Evolutionary conservation across 1,140 invertebrate genomes (phyloP).

Genomic region (Drosophila triauraria): DNA sequence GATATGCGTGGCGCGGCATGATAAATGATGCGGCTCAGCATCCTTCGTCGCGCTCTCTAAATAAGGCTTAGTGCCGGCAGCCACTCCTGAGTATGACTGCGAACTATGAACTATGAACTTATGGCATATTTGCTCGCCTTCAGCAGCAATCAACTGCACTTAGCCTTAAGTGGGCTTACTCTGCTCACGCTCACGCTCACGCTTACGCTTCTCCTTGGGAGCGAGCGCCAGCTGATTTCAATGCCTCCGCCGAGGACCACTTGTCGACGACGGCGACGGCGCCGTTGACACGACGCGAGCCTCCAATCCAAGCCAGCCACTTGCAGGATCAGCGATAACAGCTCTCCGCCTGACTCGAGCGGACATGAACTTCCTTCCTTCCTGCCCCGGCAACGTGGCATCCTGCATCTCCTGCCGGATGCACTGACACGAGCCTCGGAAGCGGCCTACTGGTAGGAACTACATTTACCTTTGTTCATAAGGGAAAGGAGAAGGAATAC

Average conservation of each 20-base stretch:
- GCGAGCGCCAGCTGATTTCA: slow-evolving; percentile 41
- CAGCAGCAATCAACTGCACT: slow-evolving; percentile 67
- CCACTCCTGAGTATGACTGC: slow-evolving; percentile 12
- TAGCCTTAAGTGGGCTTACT: slow-evolving; percentile 52
- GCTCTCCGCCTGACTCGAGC: slow-evolving; percentile 1
- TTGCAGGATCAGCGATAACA: slow-evolving; percentile 50
- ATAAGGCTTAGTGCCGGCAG: slow-evolving; percentile 53
- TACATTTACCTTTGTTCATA: neutral
- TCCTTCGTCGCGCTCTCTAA: slow-evolving; percentile 30
- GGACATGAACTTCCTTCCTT: slow-evolving; percentile 39
- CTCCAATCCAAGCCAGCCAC: slow-evolving; percentile 35
- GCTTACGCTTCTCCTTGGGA: slow-evolving; percentile 2
- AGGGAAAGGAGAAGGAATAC: neutral
- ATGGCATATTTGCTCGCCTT: slow-evolving; percentile 55
- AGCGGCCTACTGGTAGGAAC: slow-evolving; percentile 4
- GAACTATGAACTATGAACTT: slow-evolving; percentile 56
- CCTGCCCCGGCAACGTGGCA: slow-evolving; percentile 2
- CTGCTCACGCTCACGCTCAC: neutral
- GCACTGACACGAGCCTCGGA: slow-evolving; percentile 25
- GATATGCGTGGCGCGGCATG: slow-evolving; percentile 46
- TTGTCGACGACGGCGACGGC: slow-evolving; percentile 10
- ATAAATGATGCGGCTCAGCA: slow-evolving; percentile 65
- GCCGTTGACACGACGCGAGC: slow-evolving; percentile 42
- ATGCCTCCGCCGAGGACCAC: slow-evolving; percentile 44
- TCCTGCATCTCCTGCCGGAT: slow-evolving; percentile 29